A percentile compares a stretch with the other conserved stretches of the same genome.
phyloP scores from a whole-genome alignment of 2,888 invertebrate genomes.

The Seira musarum region DNA sequence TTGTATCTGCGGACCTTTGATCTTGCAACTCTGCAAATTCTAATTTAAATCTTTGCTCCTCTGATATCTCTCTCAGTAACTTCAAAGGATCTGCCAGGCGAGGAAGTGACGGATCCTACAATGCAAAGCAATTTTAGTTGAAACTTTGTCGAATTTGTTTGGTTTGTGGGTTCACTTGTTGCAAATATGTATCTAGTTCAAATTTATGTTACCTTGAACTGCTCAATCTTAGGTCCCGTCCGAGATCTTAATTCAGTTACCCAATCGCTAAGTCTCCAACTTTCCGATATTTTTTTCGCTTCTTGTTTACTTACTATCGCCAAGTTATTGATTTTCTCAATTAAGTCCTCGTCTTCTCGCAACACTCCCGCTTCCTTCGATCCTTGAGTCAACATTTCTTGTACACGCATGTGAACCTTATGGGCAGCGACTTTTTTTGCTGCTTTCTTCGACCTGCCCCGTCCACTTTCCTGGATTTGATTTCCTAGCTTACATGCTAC shows the following conservation, averaged over 20 bases:
- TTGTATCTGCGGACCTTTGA: conserved; percentile 40
- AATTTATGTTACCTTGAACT: conserved; percentile 40
- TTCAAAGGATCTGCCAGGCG: conserved; percentile 36
- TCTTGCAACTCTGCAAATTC: conserved; percentile 64
- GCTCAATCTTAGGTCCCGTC: conserved; percentile 48
- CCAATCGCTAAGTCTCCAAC: conserved; percentile 47
- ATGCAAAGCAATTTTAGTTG: background rate
- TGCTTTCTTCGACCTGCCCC: conserved; percentile 65
- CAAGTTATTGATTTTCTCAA: conserved; percentile 45
- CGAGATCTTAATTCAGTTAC: conserved; percentile 28
- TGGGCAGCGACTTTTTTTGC: conserved; percentile 68
- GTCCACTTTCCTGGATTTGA: conserved; percentile 62
- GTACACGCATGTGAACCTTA: conserved; percentile 61
- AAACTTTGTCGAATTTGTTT: too few relatives aligned
- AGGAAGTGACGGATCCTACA: background rate
- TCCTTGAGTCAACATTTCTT: conserved; percentile 49
- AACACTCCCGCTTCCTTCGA: conserved; percentile 31
- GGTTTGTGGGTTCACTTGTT: too few relatives aligned
- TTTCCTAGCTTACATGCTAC: conserved; percentile 62
- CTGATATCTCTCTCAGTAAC: conserved; percentile 59
- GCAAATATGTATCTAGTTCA: background rate
- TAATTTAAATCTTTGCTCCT: conserved; percentile 65
- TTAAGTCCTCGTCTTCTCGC: conserved; percentile 52
- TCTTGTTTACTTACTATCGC: conserved; percentile 46
- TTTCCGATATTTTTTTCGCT: conserved; percentile 45